Evolutionary conservation across 2,797 vertebrate genomes (phyloP).

Genomic region (Sarcophilus harrisii): DNA sequence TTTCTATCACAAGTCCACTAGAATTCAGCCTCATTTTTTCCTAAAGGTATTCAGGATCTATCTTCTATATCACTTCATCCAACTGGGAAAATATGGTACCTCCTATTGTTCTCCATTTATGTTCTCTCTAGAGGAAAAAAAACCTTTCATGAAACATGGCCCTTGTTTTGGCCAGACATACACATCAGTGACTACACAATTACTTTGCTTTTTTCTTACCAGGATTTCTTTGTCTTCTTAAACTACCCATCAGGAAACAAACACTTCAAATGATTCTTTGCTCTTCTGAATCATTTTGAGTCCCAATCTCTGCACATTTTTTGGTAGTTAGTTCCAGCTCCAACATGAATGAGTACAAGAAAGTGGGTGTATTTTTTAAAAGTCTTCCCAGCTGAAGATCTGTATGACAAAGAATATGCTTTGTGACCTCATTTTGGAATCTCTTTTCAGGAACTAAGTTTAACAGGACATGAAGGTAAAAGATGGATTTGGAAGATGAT

Average conservation of each 20-base stretch:
- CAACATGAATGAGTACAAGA: background rate
- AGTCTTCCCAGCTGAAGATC: background rate
- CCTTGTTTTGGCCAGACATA: slow-evolving; percentile 14
- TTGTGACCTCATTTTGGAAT: background rate
- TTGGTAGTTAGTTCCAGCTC: slow-evolving; percentile 22
- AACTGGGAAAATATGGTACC: background rate
- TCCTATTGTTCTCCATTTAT: background rate
- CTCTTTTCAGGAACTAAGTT: background rate
- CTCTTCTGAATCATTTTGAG: background rate
- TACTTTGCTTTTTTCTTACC: background rate
- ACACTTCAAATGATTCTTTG: background rate
- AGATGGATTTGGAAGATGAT: background rate
- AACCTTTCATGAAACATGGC: background rate
- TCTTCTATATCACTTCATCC: background rate
- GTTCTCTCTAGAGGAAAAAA: background rate
- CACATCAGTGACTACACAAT: background rate
- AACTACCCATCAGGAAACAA: background rate
- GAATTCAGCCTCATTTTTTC: background rate
- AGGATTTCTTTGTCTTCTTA: background rate
- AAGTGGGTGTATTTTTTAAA: background rate
- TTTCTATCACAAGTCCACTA: too few species aligned
- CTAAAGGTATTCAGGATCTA: background rate
- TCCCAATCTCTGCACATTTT: slow-evolving; percentile 14
- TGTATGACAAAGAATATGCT: background rate
- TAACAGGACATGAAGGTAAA: background rate